A percentile compares a stretch with the other conserved stretches of the same genome.
Conservation (phyloP, 2,797 vertebrate genomes). For the Oophaga sylvatica region DNA sequence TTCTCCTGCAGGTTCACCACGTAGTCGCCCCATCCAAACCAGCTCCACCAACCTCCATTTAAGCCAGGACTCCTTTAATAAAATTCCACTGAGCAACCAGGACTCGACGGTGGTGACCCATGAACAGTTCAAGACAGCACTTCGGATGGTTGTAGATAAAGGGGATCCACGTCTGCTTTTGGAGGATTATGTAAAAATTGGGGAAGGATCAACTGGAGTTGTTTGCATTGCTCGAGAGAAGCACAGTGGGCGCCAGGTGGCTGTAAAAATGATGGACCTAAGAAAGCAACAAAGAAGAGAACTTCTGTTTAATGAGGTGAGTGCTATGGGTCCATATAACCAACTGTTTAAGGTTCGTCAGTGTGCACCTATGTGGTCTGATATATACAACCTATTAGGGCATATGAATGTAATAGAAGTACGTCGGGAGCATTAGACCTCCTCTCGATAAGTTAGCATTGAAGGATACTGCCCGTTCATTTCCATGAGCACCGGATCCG, state of each 20-base stretch:
- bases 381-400: not conserved
- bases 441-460: not conserved
- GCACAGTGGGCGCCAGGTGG: constrained; percentile 93
- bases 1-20: constrained; percentile 89
- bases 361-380: not conserved
- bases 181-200: constrained; percentile 96
- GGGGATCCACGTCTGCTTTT: constrained; percentile 91
- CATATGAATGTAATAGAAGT: not conserved
- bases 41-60: constrained; percentile 89
- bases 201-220: constrained; percentile 95
- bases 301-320: constrained; percentile 96
- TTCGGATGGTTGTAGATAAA: constrained; percentile 98
- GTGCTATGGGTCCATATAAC: accelerated
- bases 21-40: constrained; percentile 87
- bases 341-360: not conserved
- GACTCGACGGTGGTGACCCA: constrained; percentile 93
- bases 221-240: constrained; percentile 96
- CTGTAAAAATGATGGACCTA: constrained; percentile 99
- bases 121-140: constrained; percentile 95
- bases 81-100: constrained; percentile 74
- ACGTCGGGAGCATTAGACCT: not conserved
- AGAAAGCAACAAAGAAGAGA: constrained; percentile 95
- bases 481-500: not conserved
- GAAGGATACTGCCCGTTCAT: not conserved
- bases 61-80: constrained; percentile 79